Conservation (phyloP, 2,888 invertebrate genomes). For the Microdon myrmicae region DNA sequence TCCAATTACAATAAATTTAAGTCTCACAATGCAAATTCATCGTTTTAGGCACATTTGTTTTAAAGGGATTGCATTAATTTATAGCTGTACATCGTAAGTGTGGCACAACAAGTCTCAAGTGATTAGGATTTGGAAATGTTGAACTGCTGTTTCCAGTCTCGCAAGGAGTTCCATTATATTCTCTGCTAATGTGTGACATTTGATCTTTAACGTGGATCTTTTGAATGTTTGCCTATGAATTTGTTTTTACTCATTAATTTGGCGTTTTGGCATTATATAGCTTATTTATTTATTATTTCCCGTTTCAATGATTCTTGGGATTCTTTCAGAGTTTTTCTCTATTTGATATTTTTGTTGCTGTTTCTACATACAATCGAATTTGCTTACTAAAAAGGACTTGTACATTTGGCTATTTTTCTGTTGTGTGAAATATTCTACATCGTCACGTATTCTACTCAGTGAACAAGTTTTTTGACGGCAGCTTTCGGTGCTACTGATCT, state of each 20-base stretch:
- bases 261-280: conserved; percentile 10
- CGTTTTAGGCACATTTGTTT: conserved; percentile 37
- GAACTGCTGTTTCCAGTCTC: conserved; percentile 1
- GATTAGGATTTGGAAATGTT: conserved; percentile 29
- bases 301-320: too few relatives aligned
- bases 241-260: conserved; percentile 18
- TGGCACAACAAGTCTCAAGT: conserved; percentile 15
- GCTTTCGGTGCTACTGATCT: too few relatives aligned
- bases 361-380: too few relatives aligned
- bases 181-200: neutral
- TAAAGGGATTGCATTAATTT: conserved; percentile 8
- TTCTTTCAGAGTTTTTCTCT: too few relatives aligned
- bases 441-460: too few relatives aligned
- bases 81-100: neutral
- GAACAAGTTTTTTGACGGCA: too few relatives aligned
- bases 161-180: neutral
- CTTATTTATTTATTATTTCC: conserved; percentile 11
- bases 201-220: conserved; percentile 6
- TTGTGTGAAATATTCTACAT: too few relatives aligned
- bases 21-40: conserved; percentile 37
- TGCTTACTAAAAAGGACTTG: too few relatives aligned
- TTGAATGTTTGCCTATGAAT: conserved; percentile 15
- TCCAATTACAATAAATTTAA: conserved; percentile 18
- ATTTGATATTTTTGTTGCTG: too few relatives aligned
- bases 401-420: too few relatives aligned